Conservation (phyloP, 2,797 vertebrate genomes). For the Kryptolebias ocellatus region DNA sequence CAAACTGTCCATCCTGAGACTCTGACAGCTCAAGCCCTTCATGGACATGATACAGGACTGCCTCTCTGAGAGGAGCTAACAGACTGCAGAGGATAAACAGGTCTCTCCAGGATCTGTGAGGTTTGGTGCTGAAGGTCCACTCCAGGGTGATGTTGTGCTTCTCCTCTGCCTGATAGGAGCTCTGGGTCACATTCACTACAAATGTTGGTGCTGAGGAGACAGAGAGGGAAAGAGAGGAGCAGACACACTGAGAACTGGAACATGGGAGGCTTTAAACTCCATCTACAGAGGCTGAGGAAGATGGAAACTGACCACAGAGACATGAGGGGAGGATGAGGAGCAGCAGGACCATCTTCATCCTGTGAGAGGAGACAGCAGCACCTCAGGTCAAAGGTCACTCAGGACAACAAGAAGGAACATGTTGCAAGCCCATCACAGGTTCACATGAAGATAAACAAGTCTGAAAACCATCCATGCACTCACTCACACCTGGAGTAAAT, state of each 20-base stretch:
- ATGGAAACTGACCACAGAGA: constrained; percentile 9
- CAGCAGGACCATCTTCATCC: constrained; percentile 1
- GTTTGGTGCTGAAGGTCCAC: constrained; percentile 11
- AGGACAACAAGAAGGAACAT: not conserved
- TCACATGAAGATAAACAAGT: no score
- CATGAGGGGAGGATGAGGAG: constrained; percentile 3
- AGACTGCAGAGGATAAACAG: not conserved
- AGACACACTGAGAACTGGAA: constrained; percentile 20
- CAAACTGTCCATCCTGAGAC: not conserved
- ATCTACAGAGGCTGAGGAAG: constrained; percentile 5
- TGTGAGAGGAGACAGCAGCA: not conserved
- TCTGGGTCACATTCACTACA: constrained; percentile 22
- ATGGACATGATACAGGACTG: not conserved
- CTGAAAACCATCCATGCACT: no score
- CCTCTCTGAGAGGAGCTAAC: not conserved
- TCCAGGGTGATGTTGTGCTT: constrained; percentile 32
- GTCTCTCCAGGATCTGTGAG: not conserved
- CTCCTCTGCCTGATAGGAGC: constrained; percentile 34
- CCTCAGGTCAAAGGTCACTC: not conserved
- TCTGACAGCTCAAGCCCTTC: not conserved
- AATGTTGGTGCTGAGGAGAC: constrained; percentile 26
- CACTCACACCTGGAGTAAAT: no score
- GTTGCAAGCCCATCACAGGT: no score
- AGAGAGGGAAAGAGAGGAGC: constrained; percentile 14
- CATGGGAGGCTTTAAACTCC: constrained; percentile 1